Conservation (phyloP, 2,888 invertebrate genomes). For the Deroplatys truncata region DNA sequence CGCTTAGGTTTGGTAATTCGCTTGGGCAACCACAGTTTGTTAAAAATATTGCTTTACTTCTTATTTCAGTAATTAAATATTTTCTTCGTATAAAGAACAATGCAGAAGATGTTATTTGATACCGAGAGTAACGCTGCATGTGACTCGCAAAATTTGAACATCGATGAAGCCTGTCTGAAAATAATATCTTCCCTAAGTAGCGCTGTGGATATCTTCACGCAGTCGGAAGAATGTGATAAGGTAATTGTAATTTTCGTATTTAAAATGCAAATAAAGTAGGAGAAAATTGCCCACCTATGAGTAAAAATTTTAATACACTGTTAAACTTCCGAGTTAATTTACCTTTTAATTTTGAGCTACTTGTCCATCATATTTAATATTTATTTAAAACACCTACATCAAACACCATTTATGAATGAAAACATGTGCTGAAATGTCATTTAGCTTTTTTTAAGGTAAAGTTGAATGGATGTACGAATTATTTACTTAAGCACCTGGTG, state of each 20-base stretch:
- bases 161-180: slow-evolving; percentile 42
- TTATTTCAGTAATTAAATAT: not conserved
- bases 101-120: not conserved
- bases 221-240: slow-evolving; percentile 36
- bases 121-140: not conserved
- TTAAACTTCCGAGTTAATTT: too few relatives aligned
- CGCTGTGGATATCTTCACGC: slow-evolving; percentile 35
- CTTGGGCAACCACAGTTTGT: not conserved
- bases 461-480: too few relatives aligned
- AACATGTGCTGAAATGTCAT: too few relatives aligned
- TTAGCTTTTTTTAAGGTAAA: too few relatives aligned
- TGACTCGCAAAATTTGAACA: slow-evolving; percentile 1
- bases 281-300: too few relatives aligned
- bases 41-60: not conserved
- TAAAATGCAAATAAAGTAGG: too few relatives aligned
- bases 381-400: too few relatives aligned
- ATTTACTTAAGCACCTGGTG: too few relatives aligned
- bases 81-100: not conserved
- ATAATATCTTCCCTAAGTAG: slow-evolving; percentile 36
- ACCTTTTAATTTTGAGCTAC: too few relatives aligned
- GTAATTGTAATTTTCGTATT: slow-evolving; percentile 29
- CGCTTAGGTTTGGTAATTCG: not conserved
- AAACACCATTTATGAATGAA: too few relatives aligned
- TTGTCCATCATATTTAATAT: too few relatives aligned
- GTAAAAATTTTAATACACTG: too few relatives aligned